phyloP scores from a whole-genome alignment of 64 coral and sea anemone genomes.

The Porites lutea region DNA sequence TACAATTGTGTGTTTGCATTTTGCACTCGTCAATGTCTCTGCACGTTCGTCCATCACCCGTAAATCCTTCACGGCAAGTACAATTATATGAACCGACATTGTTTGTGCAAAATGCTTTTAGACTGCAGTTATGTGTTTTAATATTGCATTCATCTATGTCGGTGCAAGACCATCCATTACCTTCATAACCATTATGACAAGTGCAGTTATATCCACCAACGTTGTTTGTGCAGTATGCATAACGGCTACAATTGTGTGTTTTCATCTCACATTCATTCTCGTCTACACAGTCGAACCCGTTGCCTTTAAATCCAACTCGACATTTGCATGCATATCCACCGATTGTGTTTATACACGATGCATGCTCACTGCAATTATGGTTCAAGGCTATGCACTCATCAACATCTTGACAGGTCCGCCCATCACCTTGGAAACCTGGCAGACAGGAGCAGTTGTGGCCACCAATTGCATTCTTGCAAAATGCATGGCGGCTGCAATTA shows the following conservation, averaged over 20 bases:
- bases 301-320: constrained; percentile 25
- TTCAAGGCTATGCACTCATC: neutral
- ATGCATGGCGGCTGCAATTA: neutral
- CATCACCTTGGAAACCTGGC: constrained; percentile 22
- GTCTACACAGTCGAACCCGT: neutral
- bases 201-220: constrained; percentile 32
- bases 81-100: constrained; percentile 41
- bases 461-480: neutral
- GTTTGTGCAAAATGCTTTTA: constrained; percentile 30
- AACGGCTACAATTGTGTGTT: neutral
- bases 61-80: constrained; percentile 37
- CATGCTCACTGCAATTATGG: constrained; percentile 25
- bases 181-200: constrained; percentile 9
- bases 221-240: constrained; percentile 14
- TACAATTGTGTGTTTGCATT: constrained; percentile 8
- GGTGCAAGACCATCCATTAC: constrained; percentile 3
- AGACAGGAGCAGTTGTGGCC: neutral
- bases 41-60: constrained; percentile 27
- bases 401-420: constrained; percentile 5
- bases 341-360: constrained; percentile 10
- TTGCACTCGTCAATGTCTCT: constrained; percentile 65
- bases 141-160: constrained; percentile 62
- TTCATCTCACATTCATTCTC: constrained; percentile 11
- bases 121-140: constrained; percentile 2
- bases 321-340: neutral